Percentiles rank a stretch among this genome's conserved stretches.
Conservation (phyloP, 1,140 invertebrate genomes). For the Microplitis mediator region DNA sequence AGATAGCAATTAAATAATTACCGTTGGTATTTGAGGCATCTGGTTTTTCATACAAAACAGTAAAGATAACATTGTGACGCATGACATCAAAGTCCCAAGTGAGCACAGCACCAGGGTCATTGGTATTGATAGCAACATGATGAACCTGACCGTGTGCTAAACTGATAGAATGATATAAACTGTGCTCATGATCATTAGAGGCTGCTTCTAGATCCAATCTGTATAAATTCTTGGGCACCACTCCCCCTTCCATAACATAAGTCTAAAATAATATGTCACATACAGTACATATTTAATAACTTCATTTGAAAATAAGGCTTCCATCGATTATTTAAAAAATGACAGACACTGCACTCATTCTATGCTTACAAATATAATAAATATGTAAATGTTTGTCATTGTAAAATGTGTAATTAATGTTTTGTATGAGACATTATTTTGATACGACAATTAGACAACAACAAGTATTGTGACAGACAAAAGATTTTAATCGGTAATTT, state of each 20-base stretch:
- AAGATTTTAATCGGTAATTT: no score
- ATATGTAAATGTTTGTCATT: no score
- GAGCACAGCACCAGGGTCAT: constrained; percentile 86
- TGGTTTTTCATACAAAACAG: constrained; percentile 68
- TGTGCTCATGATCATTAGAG: constrained; percentile 60
- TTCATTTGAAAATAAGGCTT: not conserved
- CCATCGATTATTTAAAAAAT: not conserved
- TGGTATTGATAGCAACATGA: constrained; percentile 82
- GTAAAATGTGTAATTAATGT: no score
- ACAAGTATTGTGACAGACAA: no score
- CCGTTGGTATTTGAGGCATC: constrained; percentile 31
- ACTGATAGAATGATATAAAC: constrained; percentile 65
- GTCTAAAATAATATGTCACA: constrained; percentile 64
- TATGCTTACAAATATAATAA: no score
- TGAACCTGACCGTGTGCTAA: constrained; percentile 72
- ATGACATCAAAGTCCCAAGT: constrained; percentile 98
- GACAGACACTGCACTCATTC: no score
- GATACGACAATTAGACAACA: no score
- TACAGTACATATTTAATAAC: not conserved
- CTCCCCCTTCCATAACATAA: constrained; percentile 82
- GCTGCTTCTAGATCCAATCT: constrained; percentile 76
- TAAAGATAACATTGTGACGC: constrained; percentile 86
- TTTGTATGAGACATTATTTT: no score
- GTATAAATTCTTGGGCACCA: constrained; percentile 89
- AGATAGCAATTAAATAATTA: constrained; percentile 6